Conservation (phyloP, 2,888 invertebrate genomes). For the Ennomos quercinarius region DNA sequence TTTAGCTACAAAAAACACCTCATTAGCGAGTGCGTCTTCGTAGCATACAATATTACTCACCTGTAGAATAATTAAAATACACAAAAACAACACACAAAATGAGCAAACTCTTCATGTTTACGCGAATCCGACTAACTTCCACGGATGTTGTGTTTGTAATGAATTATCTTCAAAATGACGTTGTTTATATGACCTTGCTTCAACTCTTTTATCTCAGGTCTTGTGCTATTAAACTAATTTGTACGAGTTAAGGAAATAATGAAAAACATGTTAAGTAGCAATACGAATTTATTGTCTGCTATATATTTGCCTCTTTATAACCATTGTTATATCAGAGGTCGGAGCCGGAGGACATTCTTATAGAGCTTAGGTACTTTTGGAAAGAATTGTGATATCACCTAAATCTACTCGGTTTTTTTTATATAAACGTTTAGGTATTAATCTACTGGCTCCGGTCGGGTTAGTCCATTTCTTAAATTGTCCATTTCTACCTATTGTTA, state of each 20-base stretch:
- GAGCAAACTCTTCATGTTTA: slow-evolving; percentile 43
- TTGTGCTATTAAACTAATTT: slow-evolving; percentile 37
- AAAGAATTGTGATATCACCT: too few species aligned
- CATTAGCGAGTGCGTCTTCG: too few species aligned
- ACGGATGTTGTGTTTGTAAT: slow-evolving; percentile 17
- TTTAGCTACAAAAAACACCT: background rate
- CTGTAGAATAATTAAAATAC: slow-evolving; percentile 40
- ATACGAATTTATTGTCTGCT: background rate
- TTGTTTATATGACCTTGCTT: slow-evolving; percentile 36
- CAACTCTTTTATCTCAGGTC: slow-evolving; percentile 37
- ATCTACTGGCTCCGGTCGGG: too few species aligned
- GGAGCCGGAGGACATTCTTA: too few species aligned
- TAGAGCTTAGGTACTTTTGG: too few species aligned
- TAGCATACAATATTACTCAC: slow-evolving; percentile 34
- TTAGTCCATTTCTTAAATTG: too few species aligned
- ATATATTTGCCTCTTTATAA: background rate
- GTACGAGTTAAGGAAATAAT: slow-evolving; percentile 31
- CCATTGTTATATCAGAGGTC: background rate
- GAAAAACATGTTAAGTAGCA: slow-evolving; percentile 15
- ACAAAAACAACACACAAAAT: slow-evolving; percentile 42
- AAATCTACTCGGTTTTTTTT: too few species aligned
- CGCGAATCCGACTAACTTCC: slow-evolving; percentile 21
- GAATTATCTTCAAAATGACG: slow-evolving; percentile 18
- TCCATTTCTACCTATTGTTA: too few species aligned
- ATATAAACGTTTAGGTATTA: too few species aligned